These are phyloP conservation scores for Mesoclemmys tuberculata DNA, from an alignment of 2,113 vertebrate genomes.

Conservation along the genomic window DNA sequence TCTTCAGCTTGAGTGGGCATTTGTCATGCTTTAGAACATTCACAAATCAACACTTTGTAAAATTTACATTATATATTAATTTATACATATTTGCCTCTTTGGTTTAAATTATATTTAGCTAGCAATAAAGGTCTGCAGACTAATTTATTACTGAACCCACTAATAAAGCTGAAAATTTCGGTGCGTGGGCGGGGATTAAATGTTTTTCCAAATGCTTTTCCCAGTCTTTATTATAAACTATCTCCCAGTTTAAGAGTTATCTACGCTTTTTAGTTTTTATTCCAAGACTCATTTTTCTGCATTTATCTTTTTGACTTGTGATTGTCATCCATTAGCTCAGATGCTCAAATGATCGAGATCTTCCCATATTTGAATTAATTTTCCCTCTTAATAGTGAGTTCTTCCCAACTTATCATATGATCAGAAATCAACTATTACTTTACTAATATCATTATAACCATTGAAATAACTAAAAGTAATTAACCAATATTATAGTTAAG, in stretches of 20 bases:
- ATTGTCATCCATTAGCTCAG: not conserved
- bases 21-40: not conserved
- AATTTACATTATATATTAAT: not conserved
- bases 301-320: not conserved
- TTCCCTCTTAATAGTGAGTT: not conserved
- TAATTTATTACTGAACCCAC: not conserved
- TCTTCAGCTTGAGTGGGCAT: not conserved
- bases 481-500: not conserved
- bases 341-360: not conserved
- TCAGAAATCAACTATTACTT: not conserved
- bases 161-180: not conserved
- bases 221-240: not conserved
- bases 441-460: not conserved
- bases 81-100: not conserved
- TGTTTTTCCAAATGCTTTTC: not conserved
- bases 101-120: not conserved
- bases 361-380: not conserved
- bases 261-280: not conserved
- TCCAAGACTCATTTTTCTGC: not conserved
- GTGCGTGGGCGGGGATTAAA: not conserved
- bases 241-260: not conserved
- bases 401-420: not conserved
- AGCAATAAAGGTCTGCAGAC: not conserved
- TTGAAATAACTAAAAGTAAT: not conserved
- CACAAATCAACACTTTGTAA: not conserved